These are phyloP conservation scores for Diceros bicornis DNA, from an alignment of 2,797 vertebrate genomes.

Conservation along the genomic window DNA sequence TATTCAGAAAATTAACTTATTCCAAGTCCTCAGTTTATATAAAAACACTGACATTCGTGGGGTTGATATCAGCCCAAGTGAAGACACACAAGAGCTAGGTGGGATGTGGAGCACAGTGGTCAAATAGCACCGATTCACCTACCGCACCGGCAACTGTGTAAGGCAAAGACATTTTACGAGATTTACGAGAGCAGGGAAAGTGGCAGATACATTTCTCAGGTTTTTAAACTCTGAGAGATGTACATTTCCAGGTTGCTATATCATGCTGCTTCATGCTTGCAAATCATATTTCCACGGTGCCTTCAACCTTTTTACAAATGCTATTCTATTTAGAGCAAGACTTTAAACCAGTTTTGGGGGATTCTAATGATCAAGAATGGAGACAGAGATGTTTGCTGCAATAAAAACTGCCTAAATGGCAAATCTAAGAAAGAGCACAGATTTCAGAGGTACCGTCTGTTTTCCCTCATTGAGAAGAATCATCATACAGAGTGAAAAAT, in stretches of 20 bases:
- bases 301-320: not conserved
- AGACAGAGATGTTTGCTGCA: conserved; percentile 58
- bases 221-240: not conserved
- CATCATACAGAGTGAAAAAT: conserved; percentile 46
- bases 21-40: not conserved
- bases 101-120: not conserved
- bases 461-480: conserved; percentile 52
- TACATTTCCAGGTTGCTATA: not conserved
- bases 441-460: conserved; percentile 55
- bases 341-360: not conserved
- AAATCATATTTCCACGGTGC: not conserved
- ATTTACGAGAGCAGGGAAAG: not conserved
- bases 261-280: not conserved
- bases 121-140: not conserved
- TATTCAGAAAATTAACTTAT: conserved; percentile 29
- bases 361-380: conserved; percentile 19
- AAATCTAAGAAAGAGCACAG: conserved; percentile 25
- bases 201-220: not conserved
- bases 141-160: no score
- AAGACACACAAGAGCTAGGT: not conserved
- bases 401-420: conserved; percentile 48
- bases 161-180: not conserved
- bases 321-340: conserved; percentile 1
- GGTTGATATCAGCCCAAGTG: not conserved
- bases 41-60: not conserved